Conservation (phyloP, 2,113 vertebrate species). For the Pogona vitticeps region DNA sequence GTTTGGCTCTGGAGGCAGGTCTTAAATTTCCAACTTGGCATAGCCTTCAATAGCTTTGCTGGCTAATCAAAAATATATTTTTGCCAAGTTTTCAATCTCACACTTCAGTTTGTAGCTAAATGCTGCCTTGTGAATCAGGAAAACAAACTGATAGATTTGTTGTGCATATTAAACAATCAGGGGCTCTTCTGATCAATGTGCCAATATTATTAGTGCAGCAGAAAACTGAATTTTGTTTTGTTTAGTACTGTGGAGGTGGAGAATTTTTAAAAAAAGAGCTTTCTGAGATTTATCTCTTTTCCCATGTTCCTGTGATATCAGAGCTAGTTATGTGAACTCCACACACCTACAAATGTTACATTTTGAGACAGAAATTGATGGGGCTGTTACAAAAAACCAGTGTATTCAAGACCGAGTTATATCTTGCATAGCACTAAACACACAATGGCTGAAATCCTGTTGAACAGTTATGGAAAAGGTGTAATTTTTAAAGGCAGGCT, state of each 20-base stretch:
- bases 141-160: conserved; percentile 22
- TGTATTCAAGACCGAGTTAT: too few relatives aligned
- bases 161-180: not conserved
- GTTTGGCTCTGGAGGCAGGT: conserved; percentile 3
- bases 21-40: conserved; percentile 22
- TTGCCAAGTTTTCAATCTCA: not conserved
- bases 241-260: not conserved
- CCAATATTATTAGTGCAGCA: not conserved
- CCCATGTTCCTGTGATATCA: not conserved
- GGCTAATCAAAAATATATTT: conserved; percentile 28
- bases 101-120: conserved; percentile 17
- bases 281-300: not conserved
- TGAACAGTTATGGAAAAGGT: too few relatives aligned
- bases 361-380: not conserved
- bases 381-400: not conserved
- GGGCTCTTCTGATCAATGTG: conserved; percentile 17
- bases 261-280: not conserved
- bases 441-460: too few relatives aligned
- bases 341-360: not conserved
- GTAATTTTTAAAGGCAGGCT: too few relatives aligned
- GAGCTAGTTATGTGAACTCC: not conserved
- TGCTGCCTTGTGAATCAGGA: conserved; percentile 15
- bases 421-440: too few relatives aligned
- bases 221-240: conserved; percentile 9
- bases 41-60: conserved; percentile 18